Evolutionary conservation across 1,140 invertebrate genomes (phyloP).

Genomic region (Lerema accius): DNA sequence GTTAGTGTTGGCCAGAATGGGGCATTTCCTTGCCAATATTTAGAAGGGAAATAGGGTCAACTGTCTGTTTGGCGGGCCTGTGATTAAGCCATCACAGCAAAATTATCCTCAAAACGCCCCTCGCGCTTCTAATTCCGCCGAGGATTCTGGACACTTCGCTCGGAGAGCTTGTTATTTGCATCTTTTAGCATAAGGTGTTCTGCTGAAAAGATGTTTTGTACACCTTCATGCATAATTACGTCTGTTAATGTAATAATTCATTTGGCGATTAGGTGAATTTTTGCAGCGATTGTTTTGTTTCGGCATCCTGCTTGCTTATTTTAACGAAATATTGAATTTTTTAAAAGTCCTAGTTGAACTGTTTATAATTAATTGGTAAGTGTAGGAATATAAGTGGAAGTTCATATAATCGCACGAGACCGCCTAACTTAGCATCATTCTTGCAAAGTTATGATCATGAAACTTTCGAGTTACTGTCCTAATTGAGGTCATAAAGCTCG

Average conservation of each 20-base stretch:
- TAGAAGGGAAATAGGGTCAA: slow-evolving; percentile 51
- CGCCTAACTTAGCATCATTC: no score
- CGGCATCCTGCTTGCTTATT: no score
- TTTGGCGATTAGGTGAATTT: no score
- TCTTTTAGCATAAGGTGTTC: slow-evolving; percentile 39
- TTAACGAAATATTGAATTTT: no score
- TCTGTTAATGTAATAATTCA: not conserved
- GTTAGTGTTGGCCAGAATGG: slow-evolving; percentile 42
- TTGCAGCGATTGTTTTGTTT: no score
- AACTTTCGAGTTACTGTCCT: no score
- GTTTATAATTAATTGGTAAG: no score
- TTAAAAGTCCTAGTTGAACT: no score
- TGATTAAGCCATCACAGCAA: slow-evolving; percentile 60
- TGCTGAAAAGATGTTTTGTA: not conserved
- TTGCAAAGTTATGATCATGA: no score
- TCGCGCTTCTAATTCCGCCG: slow-evolving; percentile 36
- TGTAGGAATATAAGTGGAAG: no score
- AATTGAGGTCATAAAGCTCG: no score
- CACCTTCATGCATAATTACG: not conserved
- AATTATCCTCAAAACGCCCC: slow-evolving; percentile 55
- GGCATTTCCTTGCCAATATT: slow-evolving; percentile 49
- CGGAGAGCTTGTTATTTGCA: slow-evolving; percentile 42
- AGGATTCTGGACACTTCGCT: slow-evolving; percentile 34
- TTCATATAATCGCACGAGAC: no score
- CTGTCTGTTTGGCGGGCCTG: slow-evolving; percentile 46